Percentiles rank a stretch among this genome's conserved stretches.
Evolutionary conservation across 2,113 vertebrate species (phyloP).

Genomic region (Trichechus manatus): DNA sequence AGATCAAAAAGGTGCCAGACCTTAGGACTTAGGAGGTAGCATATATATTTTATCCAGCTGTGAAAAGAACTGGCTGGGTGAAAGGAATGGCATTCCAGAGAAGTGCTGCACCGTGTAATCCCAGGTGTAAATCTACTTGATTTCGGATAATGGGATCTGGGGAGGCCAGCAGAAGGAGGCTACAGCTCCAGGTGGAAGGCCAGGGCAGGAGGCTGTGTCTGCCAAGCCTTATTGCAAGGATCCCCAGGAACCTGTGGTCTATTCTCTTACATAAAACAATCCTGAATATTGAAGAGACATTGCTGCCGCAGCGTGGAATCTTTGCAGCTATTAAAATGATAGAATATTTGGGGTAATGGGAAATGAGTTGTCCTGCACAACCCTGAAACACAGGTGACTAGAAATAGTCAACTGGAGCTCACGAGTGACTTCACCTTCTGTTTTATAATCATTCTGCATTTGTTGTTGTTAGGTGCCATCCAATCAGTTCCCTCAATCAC

Average conservation of each 20-base stretch:
- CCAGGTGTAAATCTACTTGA: neutral
- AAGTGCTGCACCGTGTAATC: neutral
- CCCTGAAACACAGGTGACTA: constrained; percentile 40
- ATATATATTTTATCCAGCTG: constrained; percentile 33
- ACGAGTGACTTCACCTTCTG: constrained; percentile 28
- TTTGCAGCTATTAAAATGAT: constrained; percentile 43
- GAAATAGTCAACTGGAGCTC: constrained; percentile 48
- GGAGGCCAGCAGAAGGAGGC: neutral
- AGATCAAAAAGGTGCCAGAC: neutral
- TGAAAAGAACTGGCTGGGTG: constrained; percentile 14
- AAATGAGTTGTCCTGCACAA: constrained; percentile 1
- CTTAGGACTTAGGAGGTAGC: neutral
- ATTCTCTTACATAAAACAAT: neutral
- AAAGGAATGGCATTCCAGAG: neutral
- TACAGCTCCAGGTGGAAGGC: neutral
- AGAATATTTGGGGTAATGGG: constrained; percentile 2
- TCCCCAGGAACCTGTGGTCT: constrained; percentile 8
- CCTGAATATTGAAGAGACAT: neutral
- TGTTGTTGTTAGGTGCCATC: neutral
- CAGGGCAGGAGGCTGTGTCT: neutral
- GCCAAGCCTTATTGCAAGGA: neutral
- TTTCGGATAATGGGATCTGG: neutral
- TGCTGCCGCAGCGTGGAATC: neutral
- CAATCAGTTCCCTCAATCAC: neutral
- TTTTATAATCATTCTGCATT: constrained; percentile 59